A percentile compares a stretch with the other conserved stretches of the same genome.
These are phyloP conservation scores for Vipera ursinii DNA, from an alignment of 2,797 vertebrate species.

Conservation along the genomic window DNA sequence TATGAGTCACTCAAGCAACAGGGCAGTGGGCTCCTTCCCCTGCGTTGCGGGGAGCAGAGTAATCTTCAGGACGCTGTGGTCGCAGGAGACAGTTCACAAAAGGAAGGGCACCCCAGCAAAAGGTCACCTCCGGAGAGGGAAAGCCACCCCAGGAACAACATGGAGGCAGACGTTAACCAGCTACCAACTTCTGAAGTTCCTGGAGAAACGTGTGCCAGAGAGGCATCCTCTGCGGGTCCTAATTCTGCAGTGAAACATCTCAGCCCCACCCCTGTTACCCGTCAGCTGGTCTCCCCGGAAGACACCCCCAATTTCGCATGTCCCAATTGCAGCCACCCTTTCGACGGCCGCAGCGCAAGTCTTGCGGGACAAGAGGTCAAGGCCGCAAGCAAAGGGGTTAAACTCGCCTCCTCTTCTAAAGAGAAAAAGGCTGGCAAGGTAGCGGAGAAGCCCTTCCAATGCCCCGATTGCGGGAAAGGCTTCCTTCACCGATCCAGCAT, in stretches of 20 bases:
- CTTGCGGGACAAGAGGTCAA: slow-evolving; percentile 13
- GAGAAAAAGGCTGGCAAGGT: accelerated
- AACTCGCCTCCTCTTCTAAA: too few relatives aligned
- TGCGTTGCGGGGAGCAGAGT: background rate
- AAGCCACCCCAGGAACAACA: too few relatives aligned
- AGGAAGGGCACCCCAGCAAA: background rate
- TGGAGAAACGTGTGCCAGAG: background rate
- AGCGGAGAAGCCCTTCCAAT: slow-evolving; percentile 18
- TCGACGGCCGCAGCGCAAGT: background rate
- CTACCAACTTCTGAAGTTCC: background rate
- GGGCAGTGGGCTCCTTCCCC: accelerated
- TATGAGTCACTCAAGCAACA: background rate
- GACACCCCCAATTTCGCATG: slow-evolving; percentile 13
- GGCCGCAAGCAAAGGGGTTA: slow-evolving; percentile 2
- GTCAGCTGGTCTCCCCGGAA: background rate
- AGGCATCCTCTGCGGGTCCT: background rate
- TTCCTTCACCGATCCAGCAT: slow-evolving; percentile 26
- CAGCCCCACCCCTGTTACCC: background rate
- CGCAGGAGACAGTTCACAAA: background rate
- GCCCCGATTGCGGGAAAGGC: slow-evolving; percentile 33
- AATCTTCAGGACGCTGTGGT: background rate
- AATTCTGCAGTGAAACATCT: background rate
- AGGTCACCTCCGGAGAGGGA: background rate
- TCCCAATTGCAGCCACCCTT: background rate
- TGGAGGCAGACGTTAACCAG: background rate